These are phyloP conservation scores for Channa argus DNA, from an alignment of 2,113 vertebrate genomes.

Conservation along the genomic window DNA sequence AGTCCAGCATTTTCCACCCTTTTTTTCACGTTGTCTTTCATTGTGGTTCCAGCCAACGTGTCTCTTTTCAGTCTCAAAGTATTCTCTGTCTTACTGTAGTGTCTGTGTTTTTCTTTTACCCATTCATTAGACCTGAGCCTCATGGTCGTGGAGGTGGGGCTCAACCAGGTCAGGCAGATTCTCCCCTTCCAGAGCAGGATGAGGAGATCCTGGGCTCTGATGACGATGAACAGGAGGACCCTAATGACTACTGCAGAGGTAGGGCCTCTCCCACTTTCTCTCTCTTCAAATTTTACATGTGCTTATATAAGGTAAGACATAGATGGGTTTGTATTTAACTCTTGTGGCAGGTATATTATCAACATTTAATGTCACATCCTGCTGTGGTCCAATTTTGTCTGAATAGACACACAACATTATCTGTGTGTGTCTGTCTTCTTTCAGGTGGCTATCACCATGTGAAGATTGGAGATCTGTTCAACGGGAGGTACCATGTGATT, in stretches of 20 bases:
- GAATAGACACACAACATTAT: too few species aligned
- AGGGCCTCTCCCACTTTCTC: background rate
- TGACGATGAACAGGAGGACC: conserved; percentile 98
- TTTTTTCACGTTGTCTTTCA: too few species aligned
- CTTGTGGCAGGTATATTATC: background rate
- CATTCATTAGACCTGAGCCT: conserved; percentile 89
- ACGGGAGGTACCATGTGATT: conserved; percentile 94
- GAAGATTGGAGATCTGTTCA: conserved; percentile 96
- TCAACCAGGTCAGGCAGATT: conserved; percentile 84
- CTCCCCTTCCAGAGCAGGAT: conserved; percentile 91
- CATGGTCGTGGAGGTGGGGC: conserved; percentile 84
- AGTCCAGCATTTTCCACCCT: too few species aligned
- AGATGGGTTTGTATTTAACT: background rate
- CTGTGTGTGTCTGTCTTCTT: background rate
- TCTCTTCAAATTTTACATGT: background rate
- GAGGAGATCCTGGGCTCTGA: conserved; percentile 98
- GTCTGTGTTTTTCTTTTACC: conserved; percentile 21
- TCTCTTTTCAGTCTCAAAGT: background rate
- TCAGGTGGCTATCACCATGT: conserved; percentile 96
- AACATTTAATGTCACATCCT: too few species aligned
- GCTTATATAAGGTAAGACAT: background rate
- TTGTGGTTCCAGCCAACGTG: too few species aligned
- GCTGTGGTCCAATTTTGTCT: too few species aligned
- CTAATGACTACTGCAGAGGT: conserved; percentile 98
- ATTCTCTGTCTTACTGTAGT: too few species aligned